Percentiles rank a stretch among this genome's conserved stretches.
phyloP scores from a whole-genome alignment of 2,113 vertebrate species.

The Amphilophus citrinellus region DNA sequence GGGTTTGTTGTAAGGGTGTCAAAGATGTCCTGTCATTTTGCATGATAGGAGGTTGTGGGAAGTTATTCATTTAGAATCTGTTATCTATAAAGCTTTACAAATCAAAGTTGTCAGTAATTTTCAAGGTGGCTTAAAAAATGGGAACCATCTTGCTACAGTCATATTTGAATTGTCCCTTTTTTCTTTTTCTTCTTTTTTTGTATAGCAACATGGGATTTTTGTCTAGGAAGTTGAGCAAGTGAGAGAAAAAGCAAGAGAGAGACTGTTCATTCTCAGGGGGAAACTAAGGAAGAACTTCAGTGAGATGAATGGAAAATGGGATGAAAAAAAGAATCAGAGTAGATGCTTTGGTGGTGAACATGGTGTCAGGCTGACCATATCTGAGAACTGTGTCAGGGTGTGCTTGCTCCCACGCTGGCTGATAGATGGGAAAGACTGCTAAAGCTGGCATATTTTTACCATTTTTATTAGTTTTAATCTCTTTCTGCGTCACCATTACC shows the following conservation, averaged over 20 bases:
- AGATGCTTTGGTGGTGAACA: conserved; percentile 22
- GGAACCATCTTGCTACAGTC: no score
- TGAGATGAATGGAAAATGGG: background rate
- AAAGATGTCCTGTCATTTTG: background rate
- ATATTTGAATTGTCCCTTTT: background rate
- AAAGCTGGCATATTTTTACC: background rate
- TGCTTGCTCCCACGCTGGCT: conserved; percentile 27
- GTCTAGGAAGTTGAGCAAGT: background rate
- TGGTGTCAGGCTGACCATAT: conserved; percentile 63
- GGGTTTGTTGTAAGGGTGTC: background rate
- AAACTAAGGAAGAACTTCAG: background rate
- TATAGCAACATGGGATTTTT: background rate
- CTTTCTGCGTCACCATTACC: background rate
- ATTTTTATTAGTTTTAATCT: background rate
- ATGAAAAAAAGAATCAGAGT: background rate
- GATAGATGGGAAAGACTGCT: background rate
- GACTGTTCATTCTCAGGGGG: background rate
- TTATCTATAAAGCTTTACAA: background rate
- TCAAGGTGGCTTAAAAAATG: background rate
- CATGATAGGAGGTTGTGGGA: background rate
- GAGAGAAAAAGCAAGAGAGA: background rate
- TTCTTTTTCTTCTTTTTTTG: background rate
- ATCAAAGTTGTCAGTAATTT: background rate
- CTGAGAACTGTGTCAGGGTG: conserved; percentile 41
- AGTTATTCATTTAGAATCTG: background rate